Base-by-base conservation (phyloP, 2,113 vertebrate species). In the Rhabdomys dilectus region DNA sequence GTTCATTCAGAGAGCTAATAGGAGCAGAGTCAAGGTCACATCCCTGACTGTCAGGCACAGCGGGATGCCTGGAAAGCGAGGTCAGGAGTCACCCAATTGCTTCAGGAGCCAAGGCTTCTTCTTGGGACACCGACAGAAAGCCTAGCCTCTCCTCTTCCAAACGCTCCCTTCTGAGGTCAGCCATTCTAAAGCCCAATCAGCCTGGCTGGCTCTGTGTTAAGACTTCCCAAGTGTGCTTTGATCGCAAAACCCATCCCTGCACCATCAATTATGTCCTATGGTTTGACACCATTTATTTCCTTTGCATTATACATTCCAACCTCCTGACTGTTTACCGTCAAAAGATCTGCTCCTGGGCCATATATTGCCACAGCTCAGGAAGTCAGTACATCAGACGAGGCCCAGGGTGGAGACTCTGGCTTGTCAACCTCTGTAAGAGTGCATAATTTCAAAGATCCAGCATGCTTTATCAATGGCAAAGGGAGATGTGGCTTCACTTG, bases 231-330 rank as follows among this genome's bases (percentile, higher is more conserved):
- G 90, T 56, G 72, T 26, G 82, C 94, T 98, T 97, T 97, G 94
- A 95, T 92, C 96, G 96, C 92, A 94, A 96, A 98, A 91, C 90
- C 56, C 95, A 92, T 97, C 96, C 91, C 93, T 94, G 97, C 85
- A 95, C 97, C 93, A 97, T 98, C 97, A 98, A 98, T 99, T 98
- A 98, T 97, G 98, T 97, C 96, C 96, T 93, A 96, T 96, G 95
- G 97, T 98, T 96, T 97, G 97, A 98, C 98, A 98, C 97, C 98
- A 95, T 98, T 98, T 98, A 98, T 98, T 98, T 98, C 97, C 98
- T 97, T 95, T 97, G 97, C 96, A 97, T 98, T 98, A 98, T 98
- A 93, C 93, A 98, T 97, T 98, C 97, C 98, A 98, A 97, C 96
- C 98, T 98, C 98, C 97, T 98, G 97, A 98, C 97, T 98, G 94